Base-by-base conservation (phyloP, 2,888 invertebrate genomes). In the Cantharis nigra region DNA sequence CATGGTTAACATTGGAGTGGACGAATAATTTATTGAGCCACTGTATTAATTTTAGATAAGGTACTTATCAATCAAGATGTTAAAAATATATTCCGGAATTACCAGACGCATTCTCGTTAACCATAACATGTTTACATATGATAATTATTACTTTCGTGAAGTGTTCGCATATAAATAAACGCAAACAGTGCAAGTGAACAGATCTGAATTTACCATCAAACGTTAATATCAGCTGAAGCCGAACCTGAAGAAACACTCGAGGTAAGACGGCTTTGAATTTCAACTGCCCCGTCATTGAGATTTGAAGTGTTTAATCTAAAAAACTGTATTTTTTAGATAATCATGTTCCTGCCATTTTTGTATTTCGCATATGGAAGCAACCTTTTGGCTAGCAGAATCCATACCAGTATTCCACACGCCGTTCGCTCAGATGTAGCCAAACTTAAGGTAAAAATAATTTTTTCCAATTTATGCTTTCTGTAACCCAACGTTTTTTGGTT, bases 291-390 rank as follows among this genome's bases (percentile, higher is more conserved):
- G 0, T 9, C 9, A 9, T 28, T 28, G 9, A 9, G 9, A 28
- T 9, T 28, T 9, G 10, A 28, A 30, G 28, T 10, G 28, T 30
- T 30, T 9, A 10, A 10, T 7, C 1, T 28, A 3, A 30, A 30
- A 30, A 11, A 10, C 3, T n/a, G 0, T 1, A 49, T n/a, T 49
- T 49, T 49, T 49, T 7, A 49, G 49, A 67, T 33, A 33, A 33
- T 11, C 74, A 86, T 86, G 86, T 78, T 81, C 75, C 83, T 83
- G 73, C 90, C 91, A 28, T 96, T 96, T 86, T 87, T 94, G 49
- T 98, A 98, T 87, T 97, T 97, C 88, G 96, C 95, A 0, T 98
- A 94, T 86, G 97, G 97, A 1, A 97, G 97, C 87, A 98, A 98
- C 89, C 91, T 97, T 87, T 89, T 96, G 69, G 90, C 92, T 10